Base-by-base conservation (phyloP, 2,797 vertebrate species). In the Huso huso region DNA sequence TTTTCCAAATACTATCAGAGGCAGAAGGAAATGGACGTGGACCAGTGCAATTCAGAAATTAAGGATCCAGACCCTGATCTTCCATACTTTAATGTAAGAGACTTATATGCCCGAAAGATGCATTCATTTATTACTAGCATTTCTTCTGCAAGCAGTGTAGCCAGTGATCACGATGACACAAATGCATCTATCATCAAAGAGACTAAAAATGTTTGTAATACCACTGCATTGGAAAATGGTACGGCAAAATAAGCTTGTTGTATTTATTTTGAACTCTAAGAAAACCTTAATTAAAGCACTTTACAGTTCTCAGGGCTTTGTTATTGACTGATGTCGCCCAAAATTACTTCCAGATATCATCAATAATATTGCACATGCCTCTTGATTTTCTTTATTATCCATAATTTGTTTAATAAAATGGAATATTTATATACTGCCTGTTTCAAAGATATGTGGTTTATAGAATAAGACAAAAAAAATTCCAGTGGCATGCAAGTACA, bases 1-100 rank as follows among this genome's bases (percentile, higher is more conserved):
- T 99, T 99, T 85, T 99, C 96, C 68, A 98, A 98, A 73, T 99
- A 98, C 75, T 99, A 99, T 79, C 94, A 97, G 77, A 95, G 95
- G 74, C 96, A 97, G 74, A 97, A 98, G 88, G 93, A 90, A 74
- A 86, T 96, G 23, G 89, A 93, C 4, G 87, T 85, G 78, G 90
- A 86, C 13, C 82, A 87, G 6, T 81, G 90, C 23, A 77, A 81
- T 0, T n/a, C 10, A 23, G 81, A 83, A 8, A 81, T 85, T 69
- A 87, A 87, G 58, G 89, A 92, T 57, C 85, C 78, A 0, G 91
- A 91, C 71, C 82, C 78, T 52, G 85, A 88, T 64, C 81, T 96
- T 57, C 93, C 94, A 37, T 89, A 95, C 81, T 93, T 95, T 70
- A 94, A 93, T 77, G 89, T 98, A 79, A 88, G 91, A 75, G 93